Evolutionary conservation across 2,113 vertebrate species (phyloP).

Genomic region (Oryzias melastigma): DNA sequence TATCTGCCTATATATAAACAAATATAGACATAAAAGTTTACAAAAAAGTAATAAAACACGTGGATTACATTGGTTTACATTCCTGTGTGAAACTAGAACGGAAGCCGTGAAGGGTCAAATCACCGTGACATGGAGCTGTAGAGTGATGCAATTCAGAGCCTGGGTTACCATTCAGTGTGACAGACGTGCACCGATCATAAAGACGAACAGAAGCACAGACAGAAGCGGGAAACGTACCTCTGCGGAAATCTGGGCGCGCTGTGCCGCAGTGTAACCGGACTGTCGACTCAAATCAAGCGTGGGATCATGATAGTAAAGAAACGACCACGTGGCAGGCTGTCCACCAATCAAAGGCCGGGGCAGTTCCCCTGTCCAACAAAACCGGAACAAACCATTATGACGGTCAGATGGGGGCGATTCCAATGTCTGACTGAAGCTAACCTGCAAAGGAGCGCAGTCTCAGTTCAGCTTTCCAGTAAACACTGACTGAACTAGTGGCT

Average conservation of each 20-base stretch:
- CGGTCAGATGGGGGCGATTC: not conserved
- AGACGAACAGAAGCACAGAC: not conserved
- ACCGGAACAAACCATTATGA: not conserved
- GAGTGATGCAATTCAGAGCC: slow-evolving; percentile 57
- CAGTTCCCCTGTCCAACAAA: slow-evolving; percentile 35
- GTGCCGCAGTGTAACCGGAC: slow-evolving; percentile 28
- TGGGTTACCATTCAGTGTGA: slow-evolving; percentile 14
- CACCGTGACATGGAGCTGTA: slow-evolving; percentile 15
- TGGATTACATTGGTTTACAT: no score
- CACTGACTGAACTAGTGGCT: not conserved
- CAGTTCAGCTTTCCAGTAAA: not conserved
- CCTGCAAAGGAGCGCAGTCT: no score
- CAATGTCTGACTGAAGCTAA: not conserved
- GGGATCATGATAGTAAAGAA: slow-evolving; percentile 6
- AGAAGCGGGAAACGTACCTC: slow-evolving; percentile 34
- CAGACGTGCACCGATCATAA: not conserved
- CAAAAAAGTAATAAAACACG: no score
- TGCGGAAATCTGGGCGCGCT: not conserved
- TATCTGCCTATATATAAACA: no score
- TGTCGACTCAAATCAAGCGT: not conserved
- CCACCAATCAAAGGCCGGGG: slow-evolving; percentile 66
- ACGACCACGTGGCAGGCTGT: slow-evolving; percentile 67
- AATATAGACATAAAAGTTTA: no score
- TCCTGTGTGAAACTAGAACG: no score
- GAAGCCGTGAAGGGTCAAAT: not conserved